phyloP scores from a whole-genome alignment of 2,113 vertebrate genomes.

The Pionites leucogaster region DNA sequence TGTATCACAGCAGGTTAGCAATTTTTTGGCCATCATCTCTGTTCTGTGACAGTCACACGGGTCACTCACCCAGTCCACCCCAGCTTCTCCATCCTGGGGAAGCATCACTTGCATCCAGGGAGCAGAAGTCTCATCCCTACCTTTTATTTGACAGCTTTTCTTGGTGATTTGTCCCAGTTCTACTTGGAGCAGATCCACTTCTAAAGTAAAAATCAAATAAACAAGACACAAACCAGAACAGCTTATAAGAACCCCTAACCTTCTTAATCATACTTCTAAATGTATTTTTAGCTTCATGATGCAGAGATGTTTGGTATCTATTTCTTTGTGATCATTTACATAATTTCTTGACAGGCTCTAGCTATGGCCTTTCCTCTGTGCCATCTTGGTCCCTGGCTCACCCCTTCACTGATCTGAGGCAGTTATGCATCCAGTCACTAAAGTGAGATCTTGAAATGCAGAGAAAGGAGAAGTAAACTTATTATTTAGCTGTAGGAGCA shows the following conservation, averaged over 20 bases:
- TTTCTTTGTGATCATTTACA: neutral
- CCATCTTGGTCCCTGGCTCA: rapidly evolving
- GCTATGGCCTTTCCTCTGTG: rapidly evolving
- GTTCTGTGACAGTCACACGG: neutral
- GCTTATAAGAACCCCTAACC: rapidly evolving
- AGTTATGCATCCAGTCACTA: rapidly evolving
- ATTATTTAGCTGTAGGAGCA: neutral
- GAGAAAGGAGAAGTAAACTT: neutral
- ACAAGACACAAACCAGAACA: neutral
- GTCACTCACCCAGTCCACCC: neutral
- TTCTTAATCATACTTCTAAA: neutral
- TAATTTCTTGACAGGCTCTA: rapidly evolving
- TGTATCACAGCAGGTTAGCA: rapidly evolving
- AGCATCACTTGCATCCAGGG: neutral
- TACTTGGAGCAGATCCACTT: too few relatives aligned
- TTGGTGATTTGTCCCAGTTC: neutral
- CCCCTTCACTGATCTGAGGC: neutral
- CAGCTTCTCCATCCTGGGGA: neutral
- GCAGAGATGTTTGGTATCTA: too few relatives aligned
- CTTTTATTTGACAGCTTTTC: neutral
- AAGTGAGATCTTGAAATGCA: too few relatives aligned
- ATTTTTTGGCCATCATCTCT: neutral
- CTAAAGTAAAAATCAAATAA: neutral
- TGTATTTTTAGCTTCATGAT: neutral
- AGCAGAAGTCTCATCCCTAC: neutral